These are phyloP conservation scores for Cryptocephalus moraei DNA, from an alignment of 2,888 invertebrate species.

Conservation along the genomic window DNA sequence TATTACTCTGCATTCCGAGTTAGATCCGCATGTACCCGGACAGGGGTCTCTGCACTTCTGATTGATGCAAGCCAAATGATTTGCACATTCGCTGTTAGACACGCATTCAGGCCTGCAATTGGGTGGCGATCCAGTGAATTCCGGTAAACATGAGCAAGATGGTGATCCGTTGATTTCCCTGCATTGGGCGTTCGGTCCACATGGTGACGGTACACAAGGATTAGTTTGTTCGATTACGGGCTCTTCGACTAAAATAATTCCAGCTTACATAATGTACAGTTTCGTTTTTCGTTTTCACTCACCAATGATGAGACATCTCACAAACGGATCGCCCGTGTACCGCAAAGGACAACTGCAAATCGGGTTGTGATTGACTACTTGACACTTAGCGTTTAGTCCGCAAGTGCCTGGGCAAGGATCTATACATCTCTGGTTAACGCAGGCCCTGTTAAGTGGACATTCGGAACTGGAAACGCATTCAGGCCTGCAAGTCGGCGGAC, in stretches of 20 bases:
- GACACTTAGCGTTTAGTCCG: conserved; percentile 58
- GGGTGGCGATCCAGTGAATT: conserved; percentile 55
- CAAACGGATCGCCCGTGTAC: conserved; percentile 41
- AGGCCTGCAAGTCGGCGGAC: conserved; percentile 57
- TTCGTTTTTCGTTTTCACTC: not conserved
- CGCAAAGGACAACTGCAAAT: conserved; percentile 57
- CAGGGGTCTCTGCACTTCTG: conserved; percentile 71
- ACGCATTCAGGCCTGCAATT: conserved; percentile 67
- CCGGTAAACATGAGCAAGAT: conserved; percentile 50
- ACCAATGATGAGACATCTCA: conserved; percentile 33
- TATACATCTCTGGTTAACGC: conserved; percentile 57
- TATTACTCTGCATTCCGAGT: conserved; percentile 60
- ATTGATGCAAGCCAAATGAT: conserved; percentile 60
- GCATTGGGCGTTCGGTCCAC: conserved; percentile 57
- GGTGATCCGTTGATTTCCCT: conserved; percentile 42
- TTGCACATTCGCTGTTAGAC: conserved; percentile 59
- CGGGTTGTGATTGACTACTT: conserved; percentile 61
- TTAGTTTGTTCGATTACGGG: conserved; percentile 28
- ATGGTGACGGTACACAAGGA: conserved; percentile 61
- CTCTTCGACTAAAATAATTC: conserved; percentile 16
- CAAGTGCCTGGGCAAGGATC: conserved; percentile 65
- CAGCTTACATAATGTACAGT: not conserved
- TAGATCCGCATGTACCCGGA: conserved; percentile 61
- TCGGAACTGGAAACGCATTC: conserved; percentile 60
- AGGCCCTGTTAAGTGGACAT: conserved; percentile 51